Evolutionary conservation across 2,797 vertebrate species (phyloP).

Genomic region (Muscicapa comitata): DNA sequence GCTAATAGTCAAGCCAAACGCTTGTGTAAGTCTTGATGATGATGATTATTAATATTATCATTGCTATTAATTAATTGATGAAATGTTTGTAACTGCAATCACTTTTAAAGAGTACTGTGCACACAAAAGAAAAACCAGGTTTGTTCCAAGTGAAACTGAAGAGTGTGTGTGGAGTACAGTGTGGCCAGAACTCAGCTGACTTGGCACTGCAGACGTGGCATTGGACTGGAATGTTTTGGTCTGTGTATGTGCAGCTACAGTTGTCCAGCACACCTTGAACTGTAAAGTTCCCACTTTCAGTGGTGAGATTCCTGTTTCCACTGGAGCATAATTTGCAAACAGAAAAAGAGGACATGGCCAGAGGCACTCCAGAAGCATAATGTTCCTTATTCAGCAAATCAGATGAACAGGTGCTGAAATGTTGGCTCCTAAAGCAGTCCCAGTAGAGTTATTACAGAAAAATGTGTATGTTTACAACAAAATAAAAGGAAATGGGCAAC

Average conservation of each 20-base stretch:
- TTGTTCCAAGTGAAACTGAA: not conserved
- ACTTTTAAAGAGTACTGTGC: not conserved
- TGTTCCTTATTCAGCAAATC: not conserved
- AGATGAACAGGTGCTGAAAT: not conserved
- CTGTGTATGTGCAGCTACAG: not conserved
- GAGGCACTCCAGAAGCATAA: not conserved
- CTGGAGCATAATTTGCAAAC: not conserved
- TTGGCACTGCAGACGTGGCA: not conserved
- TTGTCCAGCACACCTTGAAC: not conserved
- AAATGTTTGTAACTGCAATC: not conserved
- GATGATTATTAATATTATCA: not conserved
- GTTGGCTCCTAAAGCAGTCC: not conserved
- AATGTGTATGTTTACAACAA: not conserved
- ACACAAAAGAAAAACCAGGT: not conserved
- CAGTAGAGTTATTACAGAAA: not conserved
- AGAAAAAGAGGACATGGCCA: not conserved
- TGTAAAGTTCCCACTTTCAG: not conserved
- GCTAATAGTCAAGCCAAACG: not conserved
- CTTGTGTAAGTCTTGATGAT: not conserved
- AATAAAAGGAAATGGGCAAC: not conserved
- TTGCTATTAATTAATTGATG: not conserved
- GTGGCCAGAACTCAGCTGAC: not conserved
- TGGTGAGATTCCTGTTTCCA: not conserved
- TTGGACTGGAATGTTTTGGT: not conserved
- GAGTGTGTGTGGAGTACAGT: fast-evolving